Evolutionary conservation across 2,797 vertebrate species (phyloP).

Genomic region (Graptemys geographica): DNA sequence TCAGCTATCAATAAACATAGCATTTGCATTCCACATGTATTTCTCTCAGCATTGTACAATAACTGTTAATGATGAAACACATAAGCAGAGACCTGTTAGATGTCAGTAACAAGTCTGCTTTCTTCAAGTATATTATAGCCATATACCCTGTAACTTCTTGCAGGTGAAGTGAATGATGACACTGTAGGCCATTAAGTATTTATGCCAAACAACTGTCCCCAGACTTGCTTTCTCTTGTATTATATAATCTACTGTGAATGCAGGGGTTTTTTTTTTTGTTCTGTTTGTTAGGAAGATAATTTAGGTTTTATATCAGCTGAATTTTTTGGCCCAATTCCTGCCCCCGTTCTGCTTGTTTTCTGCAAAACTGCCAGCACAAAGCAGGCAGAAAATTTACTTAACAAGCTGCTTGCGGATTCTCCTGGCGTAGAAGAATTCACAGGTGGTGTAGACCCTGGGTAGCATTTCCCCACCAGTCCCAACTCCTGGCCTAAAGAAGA

Average conservation of each 20-base stretch:
- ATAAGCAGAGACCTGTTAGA: not conserved
- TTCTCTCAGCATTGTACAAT: not conserved
- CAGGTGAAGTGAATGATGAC: not conserved
- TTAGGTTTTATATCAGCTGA: not conserved
- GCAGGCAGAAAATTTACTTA: not conserved
- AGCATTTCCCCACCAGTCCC: fast-evolving
- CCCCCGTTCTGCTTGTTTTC: not conserved
- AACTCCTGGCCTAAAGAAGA: not conserved
- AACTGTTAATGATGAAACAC: not conserved
- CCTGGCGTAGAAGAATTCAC: not conserved
- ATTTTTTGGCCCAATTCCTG: not conserved
- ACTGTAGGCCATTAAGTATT: not conserved
- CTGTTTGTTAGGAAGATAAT: not conserved
- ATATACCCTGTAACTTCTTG: not conserved
- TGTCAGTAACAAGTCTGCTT: not conserved
- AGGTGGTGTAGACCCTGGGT: not conserved
- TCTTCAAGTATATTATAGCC: not conserved
- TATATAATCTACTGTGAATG: not conserved
- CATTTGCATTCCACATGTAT: not conserved
- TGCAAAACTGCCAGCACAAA: not conserved
- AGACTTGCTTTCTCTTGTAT: not conserved
- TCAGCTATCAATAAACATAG: not conserved
- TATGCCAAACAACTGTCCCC: not conserved
- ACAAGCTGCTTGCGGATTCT: not conserved
- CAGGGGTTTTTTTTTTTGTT: not conserved